Conservation (phyloP, 1,140 invertebrate species). For the Orussus abietinus region DNA sequence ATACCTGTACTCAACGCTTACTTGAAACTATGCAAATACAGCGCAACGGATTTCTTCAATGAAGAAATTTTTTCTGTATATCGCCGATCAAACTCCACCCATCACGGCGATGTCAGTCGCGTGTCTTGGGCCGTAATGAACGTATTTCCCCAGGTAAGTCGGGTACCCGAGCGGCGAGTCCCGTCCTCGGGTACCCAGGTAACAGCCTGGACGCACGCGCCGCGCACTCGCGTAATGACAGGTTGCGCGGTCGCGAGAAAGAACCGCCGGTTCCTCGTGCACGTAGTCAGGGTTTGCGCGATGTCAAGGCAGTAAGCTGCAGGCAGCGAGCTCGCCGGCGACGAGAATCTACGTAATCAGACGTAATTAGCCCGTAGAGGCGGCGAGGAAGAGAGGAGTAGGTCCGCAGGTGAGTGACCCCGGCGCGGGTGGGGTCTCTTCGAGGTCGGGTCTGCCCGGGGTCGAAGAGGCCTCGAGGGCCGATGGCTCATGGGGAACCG, state of each 20-base stretch:
- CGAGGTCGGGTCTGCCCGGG: constrained; percentile 29
- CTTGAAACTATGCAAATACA: too few relatives aligned
- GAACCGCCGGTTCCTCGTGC: neutral
- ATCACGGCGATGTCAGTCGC: too few relatives aligned
- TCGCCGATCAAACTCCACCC: too few relatives aligned
- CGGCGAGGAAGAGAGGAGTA: constrained; percentile 28
- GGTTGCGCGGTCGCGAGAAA: neutral
- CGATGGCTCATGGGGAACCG: constrained; percentile 5
- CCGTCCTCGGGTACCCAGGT: too few relatives aligned
- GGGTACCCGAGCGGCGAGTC: too few relatives aligned
- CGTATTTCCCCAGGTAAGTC: too few relatives aligned
- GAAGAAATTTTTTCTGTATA: too few relatives aligned
- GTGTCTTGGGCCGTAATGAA: too few relatives aligned
- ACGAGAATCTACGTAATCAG: constrained; percentile 27
- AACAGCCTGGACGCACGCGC: constrained; percentile 1
- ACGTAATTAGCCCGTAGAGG: constrained; percentile 37
- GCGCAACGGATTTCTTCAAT: too few relatives aligned
- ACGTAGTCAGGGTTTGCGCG: too few relatives aligned
- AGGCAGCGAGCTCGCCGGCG: constrained; percentile 1
- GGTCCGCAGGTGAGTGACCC: constrained; percentile 43
- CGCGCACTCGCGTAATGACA: neutral
- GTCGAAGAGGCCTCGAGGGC: constrained; percentile 19
- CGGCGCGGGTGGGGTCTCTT: constrained; percentile 31
- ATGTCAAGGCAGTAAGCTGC: neutral
- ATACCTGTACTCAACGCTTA: too few relatives aligned